Base-by-base conservation (phyloP, 2,113 vertebrate genomes). In the Anhinga rufa region DNA sequence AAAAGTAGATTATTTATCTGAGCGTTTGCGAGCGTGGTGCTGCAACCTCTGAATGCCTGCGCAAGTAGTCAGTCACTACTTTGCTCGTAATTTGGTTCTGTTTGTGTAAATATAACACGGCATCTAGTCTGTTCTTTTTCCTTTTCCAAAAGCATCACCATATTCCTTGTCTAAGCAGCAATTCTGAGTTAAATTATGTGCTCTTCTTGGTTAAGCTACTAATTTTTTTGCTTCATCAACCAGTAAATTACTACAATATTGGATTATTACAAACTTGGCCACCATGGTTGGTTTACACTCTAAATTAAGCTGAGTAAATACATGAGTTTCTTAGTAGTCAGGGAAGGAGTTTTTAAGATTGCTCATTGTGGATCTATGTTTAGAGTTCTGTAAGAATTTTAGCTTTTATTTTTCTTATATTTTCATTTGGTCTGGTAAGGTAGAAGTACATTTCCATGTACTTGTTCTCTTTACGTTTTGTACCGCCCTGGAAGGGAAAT, bases 151-250 rank as follows among this genome's bases (percentile, higher is more conserved):
- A 66, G 29, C 25, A 9, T 25, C n/a, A 7, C 84, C 34, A 1
- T 52, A 9, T 29, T 87, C 44, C 51, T 55, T 46, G 48, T 62
- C 55, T 31, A 29, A 86, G 64, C 54, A 58, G 68, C 65, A 66
- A 4, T 62, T 69, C 66, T 9, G 15, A 74, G 72, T 38, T 86
- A 60, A 83, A 64, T 83, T 17, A 24, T 0, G 0, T 42, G 24
- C 76, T 82, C 66, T 58, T 62, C 66, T 82, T 76, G 44, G 34
- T 55, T 71, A 44, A 70, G 44, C 58, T 87, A 16, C 58, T 74
- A 24, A 10, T 55, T 78, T 40, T 95, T 93, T 92, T 85, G 64
- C 86, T 85, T 91, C 82, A 6, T 70, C 78, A 44, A 22, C 71
- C 68, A 22, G 34, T 81, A 88, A 78, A 61, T 81, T 68, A 24